Conservation (phyloP, 2,888 invertebrate genomes). For the Noctua comes region DNA sequence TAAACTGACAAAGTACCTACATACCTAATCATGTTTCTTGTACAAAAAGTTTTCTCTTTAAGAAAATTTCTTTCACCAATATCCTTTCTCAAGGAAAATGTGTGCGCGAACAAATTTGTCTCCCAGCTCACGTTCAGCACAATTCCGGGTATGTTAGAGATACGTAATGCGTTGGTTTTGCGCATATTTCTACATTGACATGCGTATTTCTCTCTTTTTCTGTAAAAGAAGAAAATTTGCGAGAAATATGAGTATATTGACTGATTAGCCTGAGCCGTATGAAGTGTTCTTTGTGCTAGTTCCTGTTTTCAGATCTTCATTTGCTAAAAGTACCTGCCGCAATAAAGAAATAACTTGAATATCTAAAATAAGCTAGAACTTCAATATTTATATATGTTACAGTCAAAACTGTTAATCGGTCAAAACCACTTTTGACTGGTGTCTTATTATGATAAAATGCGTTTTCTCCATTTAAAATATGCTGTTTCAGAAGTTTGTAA, state of each 20-base stretch:
- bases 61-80: conserved; percentile 72
- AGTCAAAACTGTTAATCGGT: too few relatives aligned
- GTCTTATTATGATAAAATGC: too few relatives aligned
- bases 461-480: too few relatives aligned
- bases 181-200: conserved; percentile 76
- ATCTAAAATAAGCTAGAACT: neutral
- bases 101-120: conserved; percentile 77
- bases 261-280: conserved; percentile 1
- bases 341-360: neutral
- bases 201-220: conserved; percentile 65
- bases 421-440: too few relatives aligned
- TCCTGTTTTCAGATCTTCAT: neutral
- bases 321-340: neutral
- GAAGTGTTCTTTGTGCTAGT: conserved; percentile 12
- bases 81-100: conserved; percentile 75
- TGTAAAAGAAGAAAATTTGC: conserved; percentile 42
- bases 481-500: too few relatives aligned
- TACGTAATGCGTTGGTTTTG: conserved; percentile 77
- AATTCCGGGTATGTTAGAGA: conserved; percentile 79
- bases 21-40: conserved; percentile 50
- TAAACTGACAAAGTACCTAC: conserved; percentile 39
- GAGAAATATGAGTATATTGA: conserved; percentile 9
- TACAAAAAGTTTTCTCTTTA: conserved; percentile 72
- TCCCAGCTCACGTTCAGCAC: conserved; percentile 78
- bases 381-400: neutral